Evolutionary conservation across 2,888 invertebrate species (phyloP), one percentile per base, ranked within the genome.

Genomic region (Morpho deidamia): DNA sequence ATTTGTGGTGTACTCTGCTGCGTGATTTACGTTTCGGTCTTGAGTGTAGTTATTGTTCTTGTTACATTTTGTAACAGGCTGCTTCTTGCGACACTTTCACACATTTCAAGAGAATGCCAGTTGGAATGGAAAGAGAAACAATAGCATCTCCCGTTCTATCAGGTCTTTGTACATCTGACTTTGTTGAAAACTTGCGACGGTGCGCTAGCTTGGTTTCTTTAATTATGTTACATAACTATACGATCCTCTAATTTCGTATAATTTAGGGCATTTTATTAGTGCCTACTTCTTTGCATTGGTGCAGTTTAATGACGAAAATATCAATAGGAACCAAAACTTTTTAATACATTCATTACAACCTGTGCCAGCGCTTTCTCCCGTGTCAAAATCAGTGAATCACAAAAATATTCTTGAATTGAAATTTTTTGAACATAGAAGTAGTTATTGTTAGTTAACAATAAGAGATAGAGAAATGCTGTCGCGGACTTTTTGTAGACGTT

Each of bases 31-130:
- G 57, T 51, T 54, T 47, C 41, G 14, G 39, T 44, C 53, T 43
- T 35, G 50, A 61, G 55, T 61, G 57, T 51, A 52, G 57, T 58
- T 56, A 61, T 59, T 60, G 61, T 60, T 62, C 58, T 59, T 56
- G 59, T 60, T 55, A 55, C 42, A 56, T 56, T 51, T 59, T 56
- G 53, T 55, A 62, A 51, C 56, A 42, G 56, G 45, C 52, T 55
- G 54, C 58, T 60, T 45, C 56, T 14, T 32, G 11, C 34, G 56
- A 52, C 49, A 54, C 49, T 54, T 58, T 41, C 51, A 49, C 51
- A 45, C 51, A 44, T 56, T 54, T 52, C 48, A 35, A 47, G 44
- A 12, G 47, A 55, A 55, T 44, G 51, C 44, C 44, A 39, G 39
- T 55, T 37, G 46, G 51, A 58, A 58, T 58, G 56, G 53, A 58